A percentile compares a stretch with the other conserved stretches of the same genome.
Conservation (phyloP, 2,888 invertebrate genomes). For the Catocala sponsa region DNA sequence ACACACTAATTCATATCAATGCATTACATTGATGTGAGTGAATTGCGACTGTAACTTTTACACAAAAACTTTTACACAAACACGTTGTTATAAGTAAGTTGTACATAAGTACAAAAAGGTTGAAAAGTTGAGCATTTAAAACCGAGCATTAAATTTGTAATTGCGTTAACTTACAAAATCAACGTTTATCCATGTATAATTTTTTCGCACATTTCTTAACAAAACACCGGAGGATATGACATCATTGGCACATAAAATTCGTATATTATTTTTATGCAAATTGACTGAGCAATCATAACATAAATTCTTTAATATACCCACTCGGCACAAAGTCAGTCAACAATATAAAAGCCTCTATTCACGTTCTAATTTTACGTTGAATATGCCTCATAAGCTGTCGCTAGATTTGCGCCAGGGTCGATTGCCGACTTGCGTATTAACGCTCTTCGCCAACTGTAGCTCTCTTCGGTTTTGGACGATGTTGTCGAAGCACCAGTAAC, state of each 20-base stretch:
- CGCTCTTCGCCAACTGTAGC: no score
- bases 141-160: constrained; percentile 50
- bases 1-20: no score
- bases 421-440: no score
- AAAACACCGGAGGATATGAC: constrained; percentile 69
- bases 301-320: constrained; percentile 73
- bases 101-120: no score
- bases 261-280: constrained; percentile 79
- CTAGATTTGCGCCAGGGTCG: no score
- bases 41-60: no score
- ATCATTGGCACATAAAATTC: constrained; percentile 77
- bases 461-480: no score
- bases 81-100: no score
- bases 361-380: not conserved
- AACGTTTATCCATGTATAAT: constrained; percentile 50
- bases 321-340: constrained; percentile 59
- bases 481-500: no score
- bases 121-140: constrained; percentile 3
- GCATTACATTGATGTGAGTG: no score
- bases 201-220: constrained; percentile 68
- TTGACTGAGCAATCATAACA: constrained; percentile 79
- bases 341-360: constrained; percentile 54
- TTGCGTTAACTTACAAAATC: constrained; percentile 43
- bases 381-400: no score
- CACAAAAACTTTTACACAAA: no score